Evolutionary conservation across 2,797 vertebrate species (phyloP), one percentile per base, ranked within the genome.

Genomic region (Danio jaintianensis): DNA sequence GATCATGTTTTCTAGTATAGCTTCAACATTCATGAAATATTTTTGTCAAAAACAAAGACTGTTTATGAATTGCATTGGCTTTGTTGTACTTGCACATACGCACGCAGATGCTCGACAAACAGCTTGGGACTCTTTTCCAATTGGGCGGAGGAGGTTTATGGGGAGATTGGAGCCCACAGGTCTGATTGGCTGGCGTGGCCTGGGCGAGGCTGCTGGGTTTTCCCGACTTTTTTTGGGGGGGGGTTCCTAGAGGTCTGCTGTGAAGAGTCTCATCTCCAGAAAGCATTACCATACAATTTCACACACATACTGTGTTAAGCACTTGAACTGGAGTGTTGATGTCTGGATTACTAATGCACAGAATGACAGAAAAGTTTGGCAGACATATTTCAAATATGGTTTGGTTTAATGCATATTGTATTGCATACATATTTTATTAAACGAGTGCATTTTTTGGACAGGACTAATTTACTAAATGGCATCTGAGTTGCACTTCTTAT

Each of bases 191-290:
- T 91, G 81, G 70, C 89, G 87, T 66, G 42, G 72, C 85, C 84
- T 76, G 73, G 82, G 75, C 64, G 58, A 84, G 85, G 79, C 16
- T 13, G 59, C 58, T 81, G 80, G 6, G 88, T 88, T 92, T 87
- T 84, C 79, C 56, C 63, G 71, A 29, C 29, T 29, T 29, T 29
- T 29, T 84, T 69, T 67, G 75, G 66, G 1, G n/a, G n/a, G n/a
- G 71, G 81, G 86, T 87, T 88, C 90, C 91, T 90, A 8, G 59
- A 87, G 90, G 90, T 90, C 91, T 82, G 63, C 75, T 85, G 85
- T 87, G 85, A 92, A 89, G 90, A 82, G 87, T 76, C 88, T 91
- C 89, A 86, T 91, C 85, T 85, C 82, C 82, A 90, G 83, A 89
- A 89, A 86, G 88, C 88, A 91, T 92, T 92, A 91, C 77, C 47